Evolutionary conservation across 2,797 vertebrate species (phyloP).

Genomic region (Capromys pilorides): DNA sequence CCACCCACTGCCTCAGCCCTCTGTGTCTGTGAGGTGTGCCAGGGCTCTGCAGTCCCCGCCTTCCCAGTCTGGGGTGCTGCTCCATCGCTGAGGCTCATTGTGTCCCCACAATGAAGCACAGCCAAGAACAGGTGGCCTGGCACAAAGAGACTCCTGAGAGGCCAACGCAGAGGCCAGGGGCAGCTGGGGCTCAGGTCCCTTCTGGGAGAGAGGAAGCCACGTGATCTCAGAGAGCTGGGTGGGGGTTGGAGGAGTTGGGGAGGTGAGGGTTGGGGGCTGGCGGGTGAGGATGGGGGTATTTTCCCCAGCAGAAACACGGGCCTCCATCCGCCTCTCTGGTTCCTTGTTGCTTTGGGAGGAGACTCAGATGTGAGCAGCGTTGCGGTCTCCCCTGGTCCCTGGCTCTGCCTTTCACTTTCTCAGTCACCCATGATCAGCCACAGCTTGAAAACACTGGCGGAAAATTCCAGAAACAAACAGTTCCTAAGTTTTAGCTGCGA

Average conservation of each 20-base stretch:
- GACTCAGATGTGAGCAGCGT: not conserved
- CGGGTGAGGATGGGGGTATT: too few species aligned
- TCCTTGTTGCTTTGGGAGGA: not conserved
- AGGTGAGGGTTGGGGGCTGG: too few species aligned
- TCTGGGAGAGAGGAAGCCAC: not conserved
- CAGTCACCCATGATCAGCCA: not conserved
- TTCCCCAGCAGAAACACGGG: not conserved
- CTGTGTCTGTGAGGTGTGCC: not conserved
- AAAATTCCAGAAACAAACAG: not conserved
- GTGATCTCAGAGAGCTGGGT: too few species aligned
- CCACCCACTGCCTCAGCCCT: not conserved
- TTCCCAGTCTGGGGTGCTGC: not conserved
- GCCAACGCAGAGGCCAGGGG: not conserved
- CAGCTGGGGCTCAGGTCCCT: not conserved
- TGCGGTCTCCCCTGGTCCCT: not conserved
- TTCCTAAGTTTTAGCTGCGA: not conserved
- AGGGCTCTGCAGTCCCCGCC: not conserved
- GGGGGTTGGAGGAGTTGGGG: too few species aligned
- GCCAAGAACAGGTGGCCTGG: too few species aligned
- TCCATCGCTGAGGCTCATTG: not conserved
- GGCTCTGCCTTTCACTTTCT: not conserved
- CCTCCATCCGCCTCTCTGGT: not conserved
- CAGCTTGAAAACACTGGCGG: not conserved
- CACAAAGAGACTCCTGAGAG: not conserved
- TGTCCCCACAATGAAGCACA: not conserved